phyloP scores from a whole-genome alignment of 2,797 vertebrate species.

The Loris lydekkerianus region DNA sequence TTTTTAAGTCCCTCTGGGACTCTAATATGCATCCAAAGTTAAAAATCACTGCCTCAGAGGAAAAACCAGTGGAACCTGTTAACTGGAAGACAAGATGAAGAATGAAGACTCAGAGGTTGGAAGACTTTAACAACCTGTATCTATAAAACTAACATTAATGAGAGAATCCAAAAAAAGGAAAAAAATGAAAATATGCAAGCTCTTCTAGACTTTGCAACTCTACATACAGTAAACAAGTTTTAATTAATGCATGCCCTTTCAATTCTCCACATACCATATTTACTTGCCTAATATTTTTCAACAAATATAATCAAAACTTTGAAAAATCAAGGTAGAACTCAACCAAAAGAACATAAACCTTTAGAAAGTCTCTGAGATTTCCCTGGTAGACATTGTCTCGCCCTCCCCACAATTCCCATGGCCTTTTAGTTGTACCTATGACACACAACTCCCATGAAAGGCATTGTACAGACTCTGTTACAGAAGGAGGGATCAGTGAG shows the following conservation, averaged over 20 bases:
- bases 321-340: slow-evolving; percentile 39
- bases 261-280: neutral
- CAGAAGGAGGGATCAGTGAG: neutral
- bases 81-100: slow-evolving; percentile 17
- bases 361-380: slow-evolving; percentile 14
- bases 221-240: slow-evolving; percentile 20
- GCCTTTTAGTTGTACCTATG: neutral
- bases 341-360: slow-evolving; percentile 27
- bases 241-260: slow-evolving; percentile 12
- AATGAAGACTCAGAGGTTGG: neutral
- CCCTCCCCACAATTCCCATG: neutral
- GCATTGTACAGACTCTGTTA: neutral
- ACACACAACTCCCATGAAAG: neutral
- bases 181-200: slow-evolving; percentile 42
- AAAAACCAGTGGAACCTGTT: slow-evolving; percentile 7
- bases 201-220: slow-evolving; percentile 1
- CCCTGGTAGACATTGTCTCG: slow-evolving; percentile 21
- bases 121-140: neutral
- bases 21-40: slow-evolving; percentile 32
- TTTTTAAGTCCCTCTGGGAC: neutral
- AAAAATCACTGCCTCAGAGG: slow-evolving; percentile 26
- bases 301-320: slow-evolving; percentile 50
- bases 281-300: slow-evolving; percentile 56
- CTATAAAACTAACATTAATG: slow-evolving; percentile 25
- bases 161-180: neutral